Evolutionary conservation across 2,888 invertebrate species (phyloP).

Genomic region (Ectemnius continuus): DNA sequence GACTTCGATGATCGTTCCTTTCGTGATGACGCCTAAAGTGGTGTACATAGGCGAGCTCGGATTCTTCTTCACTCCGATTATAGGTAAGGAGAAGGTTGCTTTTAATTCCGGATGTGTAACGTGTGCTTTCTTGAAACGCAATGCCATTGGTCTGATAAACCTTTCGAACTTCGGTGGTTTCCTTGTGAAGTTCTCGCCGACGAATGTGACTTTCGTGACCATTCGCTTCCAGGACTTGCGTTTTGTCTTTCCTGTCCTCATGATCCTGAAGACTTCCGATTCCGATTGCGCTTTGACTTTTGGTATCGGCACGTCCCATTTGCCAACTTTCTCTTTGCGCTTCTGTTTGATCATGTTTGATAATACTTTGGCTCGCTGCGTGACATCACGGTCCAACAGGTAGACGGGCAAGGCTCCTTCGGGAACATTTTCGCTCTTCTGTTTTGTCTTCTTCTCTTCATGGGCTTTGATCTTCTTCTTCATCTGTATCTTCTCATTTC

Average conservation of each 20-base stretch:
- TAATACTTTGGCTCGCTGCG: conserved; percentile 95
- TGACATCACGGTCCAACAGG: conserved; percentile 97
- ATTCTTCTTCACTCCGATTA: conserved; percentile 99
- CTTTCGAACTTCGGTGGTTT: conserved; percentile 99
- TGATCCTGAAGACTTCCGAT: conserved; percentile 96
- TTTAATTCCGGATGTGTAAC: conserved; percentile 99
- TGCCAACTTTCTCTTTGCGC: conserved; percentile 99
- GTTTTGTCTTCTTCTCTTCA: conserved; percentile 94
- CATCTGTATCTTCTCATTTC: conserved; percentile 99
- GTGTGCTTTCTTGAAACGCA: conserved; percentile 97
- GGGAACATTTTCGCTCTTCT: conserved; percentile 88
- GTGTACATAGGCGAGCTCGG: conserved; percentile 99
- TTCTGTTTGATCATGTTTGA: conserved; percentile 99
- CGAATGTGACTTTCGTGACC: conserved; percentile 99
- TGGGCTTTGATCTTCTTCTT: conserved; percentile 99
- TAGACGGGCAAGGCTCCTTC: conserved; percentile 97
- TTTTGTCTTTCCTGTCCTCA: conserved; percentile 94
- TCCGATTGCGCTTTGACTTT: conserved; percentile 98
- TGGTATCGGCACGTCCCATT: conserved; percentile 99
- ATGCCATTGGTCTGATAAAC: conserved; percentile 98
- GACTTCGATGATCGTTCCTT: conserved; percentile 98
- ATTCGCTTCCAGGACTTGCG: conserved; percentile 99
- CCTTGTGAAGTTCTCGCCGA: conserved; percentile 98
- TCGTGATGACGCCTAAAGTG: conserved; percentile 97
- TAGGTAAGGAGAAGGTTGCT: conserved; percentile 97